phyloP scores from a whole-genome alignment of 2,113 vertebrate species.

The Brachypodius melanocephalos region DNA sequence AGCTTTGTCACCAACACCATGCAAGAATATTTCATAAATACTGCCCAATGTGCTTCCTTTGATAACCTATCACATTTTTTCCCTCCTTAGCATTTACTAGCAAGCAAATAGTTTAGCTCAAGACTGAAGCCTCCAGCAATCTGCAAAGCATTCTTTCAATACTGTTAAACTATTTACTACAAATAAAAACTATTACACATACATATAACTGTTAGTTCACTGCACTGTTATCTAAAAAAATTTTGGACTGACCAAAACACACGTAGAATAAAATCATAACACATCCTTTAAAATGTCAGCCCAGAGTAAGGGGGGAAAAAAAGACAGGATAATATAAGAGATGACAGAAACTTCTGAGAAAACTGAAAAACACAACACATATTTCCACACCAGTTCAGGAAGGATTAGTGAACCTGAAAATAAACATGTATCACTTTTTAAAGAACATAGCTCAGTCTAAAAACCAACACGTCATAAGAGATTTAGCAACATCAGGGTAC shows the following conservation, averaged over 20 bases:
- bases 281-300: background rate
- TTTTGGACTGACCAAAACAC: background rate
- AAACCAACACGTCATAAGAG: background rate
- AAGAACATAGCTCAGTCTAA: background rate
- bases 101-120: background rate
- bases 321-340: background rate
- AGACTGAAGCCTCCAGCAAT: background rate
- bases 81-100: background rate
- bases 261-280: background rate
- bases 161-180: background rate
- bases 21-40: background rate
- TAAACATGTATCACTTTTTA: background rate
- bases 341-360: background rate
- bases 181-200: background rate
- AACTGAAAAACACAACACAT: background rate
- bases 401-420: background rate
- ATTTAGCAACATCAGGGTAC: background rate
- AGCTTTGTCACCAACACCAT: background rate
- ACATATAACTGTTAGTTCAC: background rate
- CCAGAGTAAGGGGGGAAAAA: background rate
- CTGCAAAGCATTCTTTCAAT: background rate
- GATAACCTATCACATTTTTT: background rate
- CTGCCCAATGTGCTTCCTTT: background rate
- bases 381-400: background rate
- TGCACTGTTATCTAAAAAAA: background rate